Conservation (phyloP, 2,113 vertebrate genomes). For the Channa argus region DNA sequence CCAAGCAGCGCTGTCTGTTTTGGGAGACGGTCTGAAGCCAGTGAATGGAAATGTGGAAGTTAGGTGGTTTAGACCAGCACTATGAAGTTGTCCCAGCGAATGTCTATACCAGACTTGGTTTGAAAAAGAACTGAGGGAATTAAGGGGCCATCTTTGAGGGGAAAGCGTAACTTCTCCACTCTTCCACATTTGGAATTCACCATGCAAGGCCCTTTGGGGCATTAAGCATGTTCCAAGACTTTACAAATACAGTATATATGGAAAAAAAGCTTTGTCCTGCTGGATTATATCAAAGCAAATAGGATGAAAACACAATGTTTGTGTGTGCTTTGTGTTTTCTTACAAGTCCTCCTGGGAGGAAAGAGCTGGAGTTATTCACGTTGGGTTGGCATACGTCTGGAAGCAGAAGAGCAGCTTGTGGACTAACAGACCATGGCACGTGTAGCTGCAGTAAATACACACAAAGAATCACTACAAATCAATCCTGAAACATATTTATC, state of each 20-base stretch:
- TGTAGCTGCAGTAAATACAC: conserved; percentile 75
- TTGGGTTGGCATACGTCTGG: conserved; percentile 86
- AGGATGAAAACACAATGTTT: conserved; percentile 6
- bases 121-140: not conserved
- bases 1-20: conserved; percentile 84
- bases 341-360: conserved; percentile 83
- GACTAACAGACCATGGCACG: conserved; percentile 83
- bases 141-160: not conserved
- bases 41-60: conserved; percentile 83
- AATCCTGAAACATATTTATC: not conserved
- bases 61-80: conserved; percentile 83
- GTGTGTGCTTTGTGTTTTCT: conserved; percentile 56
- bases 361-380: conserved; percentile 86
- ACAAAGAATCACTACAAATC: not conserved
- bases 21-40: conserved; percentile 81
- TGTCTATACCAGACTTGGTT: not conserved
- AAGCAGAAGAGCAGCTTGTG: conserved; percentile 88
- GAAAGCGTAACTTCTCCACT: not conserved
- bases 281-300: conserved; percentile 31
- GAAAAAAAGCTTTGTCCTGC: conserved; percentile 2
- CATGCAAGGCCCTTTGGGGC: not conserved
- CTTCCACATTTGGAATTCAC: conserved; percentile 19
- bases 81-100: conserved; percentile 83
- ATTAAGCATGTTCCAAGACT: conserved; percentile 23
- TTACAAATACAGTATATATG: conserved; percentile 1